A percentile compares a stretch with the other conserved stretches of the same genome.
These are phyloP conservation scores for Tenthredo scrophulariae DNA, from an alignment of 2,888 invertebrate species.

Conservation along the genomic window DNA sequence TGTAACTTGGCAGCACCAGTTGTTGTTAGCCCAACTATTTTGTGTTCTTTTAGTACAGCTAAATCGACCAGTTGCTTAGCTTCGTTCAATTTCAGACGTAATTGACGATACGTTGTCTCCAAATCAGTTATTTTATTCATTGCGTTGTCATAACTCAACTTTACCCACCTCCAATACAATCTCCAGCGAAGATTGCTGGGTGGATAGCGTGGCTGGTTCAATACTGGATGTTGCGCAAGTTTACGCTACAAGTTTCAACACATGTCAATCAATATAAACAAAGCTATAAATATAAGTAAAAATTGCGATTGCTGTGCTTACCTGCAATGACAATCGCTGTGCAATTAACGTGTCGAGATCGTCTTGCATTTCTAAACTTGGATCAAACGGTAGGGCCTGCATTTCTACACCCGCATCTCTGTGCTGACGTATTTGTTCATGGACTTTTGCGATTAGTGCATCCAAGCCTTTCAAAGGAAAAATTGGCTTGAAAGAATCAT, in stretches of 20 bases:
- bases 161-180: slow-evolving; percentile 46
- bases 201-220: not conserved
- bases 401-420: not conserved
- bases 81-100: slow-evolving; percentile 59
- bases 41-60: slow-evolving; percentile 61
- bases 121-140: slow-evolving; percentile 55
- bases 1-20: slow-evolving; percentile 78
- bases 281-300: not conserved
- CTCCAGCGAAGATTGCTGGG: slow-evolving; percentile 28
- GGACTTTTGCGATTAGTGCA: not conserved
- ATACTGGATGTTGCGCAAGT: slow-evolving; percentile 28
- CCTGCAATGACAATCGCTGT: slow-evolving; percentile 19
- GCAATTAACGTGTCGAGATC: not conserved
- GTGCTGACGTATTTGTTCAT: not conserved
- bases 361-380: slow-evolving; percentile 29
- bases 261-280: not conserved
- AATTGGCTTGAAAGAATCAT: slow-evolving; percentile 5
- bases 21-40: slow-evolving; percentile 79
- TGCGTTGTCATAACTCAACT: slow-evolving; percentile 17
- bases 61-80: slow-evolving; percentile 64
- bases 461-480: slow-evolving; percentile 34
- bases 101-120: slow-evolving; percentile 56
- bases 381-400: slow-evolving; percentile 32
- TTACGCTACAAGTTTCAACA: not conserved
- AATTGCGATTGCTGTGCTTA: not conserved